Evolutionary conservation across 2,113 vertebrate species (phyloP).

Genomic region (Xenopus borealis): DNA sequence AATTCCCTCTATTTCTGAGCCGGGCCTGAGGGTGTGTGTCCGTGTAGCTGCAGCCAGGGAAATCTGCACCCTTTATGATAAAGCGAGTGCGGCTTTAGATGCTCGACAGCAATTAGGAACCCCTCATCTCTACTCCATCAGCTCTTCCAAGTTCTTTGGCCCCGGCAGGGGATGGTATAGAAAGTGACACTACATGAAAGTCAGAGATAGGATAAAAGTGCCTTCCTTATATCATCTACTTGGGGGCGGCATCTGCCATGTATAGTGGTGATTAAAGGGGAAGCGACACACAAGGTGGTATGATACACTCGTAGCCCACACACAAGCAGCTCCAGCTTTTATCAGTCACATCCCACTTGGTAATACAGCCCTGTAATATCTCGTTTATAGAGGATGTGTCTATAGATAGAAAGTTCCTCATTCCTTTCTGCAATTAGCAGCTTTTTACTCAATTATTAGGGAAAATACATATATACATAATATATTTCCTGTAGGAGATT

Average conservation of each 20-base stretch:
- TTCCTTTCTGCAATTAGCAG: too few species aligned
- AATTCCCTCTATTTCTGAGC: slow-evolving; percentile 97
- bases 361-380: neutral
- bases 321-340: neutral
- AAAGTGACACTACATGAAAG: slow-evolving; percentile 37
- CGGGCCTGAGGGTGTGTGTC: slow-evolving; percentile 81
- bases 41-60: slow-evolving; percentile 79
- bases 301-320: neutral
- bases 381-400: too few species aligned
- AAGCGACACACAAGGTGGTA: neutral
- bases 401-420: too few species aligned
- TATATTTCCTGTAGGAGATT: too few species aligned
- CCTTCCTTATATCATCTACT: slow-evolving; percentile 20
- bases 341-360: neutral
- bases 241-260: slow-evolving; percentile 9
- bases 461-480: too few species aligned
- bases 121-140: slow-evolving; percentile 47
- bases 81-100: slow-evolving; percentile 73
- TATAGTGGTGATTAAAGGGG: slow-evolving; percentile 22
- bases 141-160: slow-evolving; percentile 35
- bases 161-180: neutral
- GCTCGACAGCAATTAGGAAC: slow-evolving; percentile 62
- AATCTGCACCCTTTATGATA: slow-evolving; percentile 99
- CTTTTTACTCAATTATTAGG: too few species aligned
- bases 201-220: slow-evolving; percentile 39